Conservation (phyloP, 2,797 vertebrate species). For the Oryzias sinensis region DNA sequence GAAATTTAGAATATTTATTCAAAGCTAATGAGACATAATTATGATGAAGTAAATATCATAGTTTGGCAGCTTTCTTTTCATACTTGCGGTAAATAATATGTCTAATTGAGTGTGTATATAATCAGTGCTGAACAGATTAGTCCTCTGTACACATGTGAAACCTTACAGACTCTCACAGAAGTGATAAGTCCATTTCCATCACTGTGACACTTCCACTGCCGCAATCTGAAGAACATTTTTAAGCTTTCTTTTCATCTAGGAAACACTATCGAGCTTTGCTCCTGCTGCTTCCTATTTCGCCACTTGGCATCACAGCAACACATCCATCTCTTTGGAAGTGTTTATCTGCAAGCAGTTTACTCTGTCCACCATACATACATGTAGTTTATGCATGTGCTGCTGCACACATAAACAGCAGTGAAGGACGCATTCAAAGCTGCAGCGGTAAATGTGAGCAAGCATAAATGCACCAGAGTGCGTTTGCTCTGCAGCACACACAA, state of each 20-base stretch:
- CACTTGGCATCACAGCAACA: conserved; percentile 54
- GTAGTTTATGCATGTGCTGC: conserved; percentile 12
- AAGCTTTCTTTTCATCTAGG: conserved; percentile 16
- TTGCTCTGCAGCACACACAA: conserved; percentile 3
- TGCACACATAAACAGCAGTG: conserved; percentile 7
- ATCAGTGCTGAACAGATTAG: conserved; percentile 19
- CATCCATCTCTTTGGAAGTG: conserved; percentile 60
- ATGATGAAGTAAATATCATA: conserved; percentile 45
- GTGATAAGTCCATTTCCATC: conserved; percentile 33
- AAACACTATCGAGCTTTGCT: conserved; percentile 51
- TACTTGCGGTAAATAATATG: conserved; percentile 1
- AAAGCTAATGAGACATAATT: conserved; percentile 29
- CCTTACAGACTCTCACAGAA: conserved; percentile 4
- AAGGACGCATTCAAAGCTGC: conserved; percentile 11
- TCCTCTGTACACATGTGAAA: conserved; percentile 17
- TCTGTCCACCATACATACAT: conserved; percentile 22
- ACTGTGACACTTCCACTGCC: conserved; percentile 8
- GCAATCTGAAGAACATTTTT: conserved; percentile 38
- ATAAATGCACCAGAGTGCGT: not conserved
- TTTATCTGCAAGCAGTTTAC: conserved; percentile 59
- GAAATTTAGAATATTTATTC: conserved; percentile 32
- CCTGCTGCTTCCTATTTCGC: conserved; percentile 48
- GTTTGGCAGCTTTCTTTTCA: conserved; percentile 6
- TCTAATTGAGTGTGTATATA: conserved; percentile 13
- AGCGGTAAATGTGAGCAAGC: conserved; percentile 24